Evolutionary conservation across 2,888 invertebrate species (phyloP).

Genomic region (Ormyrus pomaceus): DNA sequence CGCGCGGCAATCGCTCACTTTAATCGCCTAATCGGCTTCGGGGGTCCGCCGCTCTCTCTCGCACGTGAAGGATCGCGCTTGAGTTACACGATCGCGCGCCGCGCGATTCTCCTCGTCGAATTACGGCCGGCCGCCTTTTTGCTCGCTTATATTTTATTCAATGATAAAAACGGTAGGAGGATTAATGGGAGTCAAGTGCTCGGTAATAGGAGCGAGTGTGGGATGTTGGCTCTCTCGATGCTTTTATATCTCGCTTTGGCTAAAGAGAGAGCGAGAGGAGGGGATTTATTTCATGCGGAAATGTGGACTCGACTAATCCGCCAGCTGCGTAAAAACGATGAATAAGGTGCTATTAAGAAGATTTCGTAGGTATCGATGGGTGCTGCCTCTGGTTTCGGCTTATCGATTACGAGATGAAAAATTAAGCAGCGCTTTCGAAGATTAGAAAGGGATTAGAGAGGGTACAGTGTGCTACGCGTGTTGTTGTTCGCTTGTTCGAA

Average conservation of each 20-base stretch:
- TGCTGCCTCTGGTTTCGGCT: neutral
- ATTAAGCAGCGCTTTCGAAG: neutral
- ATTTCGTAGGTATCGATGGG: neutral
- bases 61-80: conserved; percentile 2
- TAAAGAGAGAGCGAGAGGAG: too few relatives aligned
- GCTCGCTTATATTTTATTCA: neutral
- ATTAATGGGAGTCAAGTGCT: conserved; percentile 19
- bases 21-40: conserved; percentile 49
- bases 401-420: neutral
- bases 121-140: neutral
- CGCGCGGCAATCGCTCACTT: conserved; percentile 33
- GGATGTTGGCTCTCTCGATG: too few relatives aligned
- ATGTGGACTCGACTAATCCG: conserved; percentile 6
- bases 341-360: conserved; percentile 7
- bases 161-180: neutral
- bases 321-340: conserved; percentile 6
- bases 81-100: conserved; percentile 4
- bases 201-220: neutral
- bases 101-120: conserved; percentile 31
- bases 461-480: too few relatives aligned
- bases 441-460: neutral
- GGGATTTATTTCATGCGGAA: conserved; percentile 36
- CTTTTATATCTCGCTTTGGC: too few relatives aligned
- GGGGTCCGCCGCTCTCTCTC: neutral
- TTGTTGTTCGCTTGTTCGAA: too few relatives aligned